Base-by-base conservation (phyloP, 2,797 vertebrate species). In the Phalanger gymnotis region DNA sequence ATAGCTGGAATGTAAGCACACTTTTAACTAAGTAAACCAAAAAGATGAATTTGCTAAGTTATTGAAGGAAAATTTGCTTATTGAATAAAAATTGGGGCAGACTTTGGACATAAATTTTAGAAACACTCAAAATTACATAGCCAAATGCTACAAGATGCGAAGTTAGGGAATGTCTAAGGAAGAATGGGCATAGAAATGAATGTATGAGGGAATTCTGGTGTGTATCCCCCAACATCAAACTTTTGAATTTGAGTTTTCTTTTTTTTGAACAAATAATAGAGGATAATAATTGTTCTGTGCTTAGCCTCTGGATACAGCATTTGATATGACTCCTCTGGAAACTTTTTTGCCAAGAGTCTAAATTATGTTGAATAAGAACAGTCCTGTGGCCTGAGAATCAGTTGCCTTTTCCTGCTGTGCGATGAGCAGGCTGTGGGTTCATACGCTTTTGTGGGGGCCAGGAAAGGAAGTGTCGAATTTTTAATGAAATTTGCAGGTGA, bases 71-170 rank as follows among this genome's bases (percentile, higher is more conserved):
- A 61, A 13, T 52, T 25, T 28, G 25, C 90, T 95, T 94, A 81
- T 95, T 95, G 92, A 95, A 93, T 93, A 92, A 96, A 96, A 93
- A 91, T 53, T 91, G 10, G 92, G 66, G 66, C 47, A 61, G 95
- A 57, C 53, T 96, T 91, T 92, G 55, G 53, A 94, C 54, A 94
- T 81, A 94, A 22, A 73, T 73, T 53, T 89, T 66, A 90, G 53
- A 57, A 61, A 58, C 56, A 89, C 53, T 66, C 11, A 92, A 95
- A 94, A n/a, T 61, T 25, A 90, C n/a, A 57, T 47, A 92, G 61
- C 40, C 54, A 53, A 11, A 51, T 92, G 40, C 81, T n/a, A 34
- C 5, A 96, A 90, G 31, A 9, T 19, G 1, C 53, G 51, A 90
- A 92, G 31, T 57, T 51, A 25, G 47, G 66, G 34, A 34, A 28